Conservation (phyloP, 2,113 vertebrate genomes). For the Thomomys bottae region DNA sequence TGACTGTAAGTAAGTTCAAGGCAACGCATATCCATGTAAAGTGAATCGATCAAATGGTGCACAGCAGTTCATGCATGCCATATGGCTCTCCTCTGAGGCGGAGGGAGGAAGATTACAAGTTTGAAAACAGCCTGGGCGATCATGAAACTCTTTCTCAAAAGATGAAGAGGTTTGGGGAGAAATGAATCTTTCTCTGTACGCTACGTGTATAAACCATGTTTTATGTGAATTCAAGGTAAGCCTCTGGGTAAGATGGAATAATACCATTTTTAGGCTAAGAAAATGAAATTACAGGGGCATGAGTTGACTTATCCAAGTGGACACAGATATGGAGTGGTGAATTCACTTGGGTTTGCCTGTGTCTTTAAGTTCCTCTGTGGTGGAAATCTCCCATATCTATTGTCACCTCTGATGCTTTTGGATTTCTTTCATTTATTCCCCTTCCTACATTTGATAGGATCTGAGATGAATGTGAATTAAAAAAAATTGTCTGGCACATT, state of each 20-base stretch:
- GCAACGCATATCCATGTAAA: background rate
- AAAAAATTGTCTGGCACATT: background rate
- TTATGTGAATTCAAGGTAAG: conserved; percentile 22
- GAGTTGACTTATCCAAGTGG: background rate
- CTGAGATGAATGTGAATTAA: background rate
- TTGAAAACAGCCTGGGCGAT: too few species aligned
- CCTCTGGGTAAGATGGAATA: background rate
- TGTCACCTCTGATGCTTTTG: background rate
- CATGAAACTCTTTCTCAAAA: too few species aligned
- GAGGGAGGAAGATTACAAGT: too few species aligned
- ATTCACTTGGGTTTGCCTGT: background rate
- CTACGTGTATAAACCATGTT: background rate
- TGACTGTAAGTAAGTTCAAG: background rate
- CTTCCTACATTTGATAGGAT: background rate
- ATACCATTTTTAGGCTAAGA: conserved; percentile 1
- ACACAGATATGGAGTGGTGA: background rate
- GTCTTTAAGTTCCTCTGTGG: background rate
- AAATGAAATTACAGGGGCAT: conserved; percentile 18
- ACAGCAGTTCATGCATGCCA: too few species aligned
- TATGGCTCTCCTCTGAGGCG: too few species aligned
- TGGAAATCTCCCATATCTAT: background rate
- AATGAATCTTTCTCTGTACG: background rate
- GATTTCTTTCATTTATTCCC: background rate
- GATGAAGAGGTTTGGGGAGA: too few species aligned
- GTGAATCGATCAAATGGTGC: background rate